Base-by-base conservation (phyloP, 2,888 invertebrate species). In the Ormia ochracea region DNA sequence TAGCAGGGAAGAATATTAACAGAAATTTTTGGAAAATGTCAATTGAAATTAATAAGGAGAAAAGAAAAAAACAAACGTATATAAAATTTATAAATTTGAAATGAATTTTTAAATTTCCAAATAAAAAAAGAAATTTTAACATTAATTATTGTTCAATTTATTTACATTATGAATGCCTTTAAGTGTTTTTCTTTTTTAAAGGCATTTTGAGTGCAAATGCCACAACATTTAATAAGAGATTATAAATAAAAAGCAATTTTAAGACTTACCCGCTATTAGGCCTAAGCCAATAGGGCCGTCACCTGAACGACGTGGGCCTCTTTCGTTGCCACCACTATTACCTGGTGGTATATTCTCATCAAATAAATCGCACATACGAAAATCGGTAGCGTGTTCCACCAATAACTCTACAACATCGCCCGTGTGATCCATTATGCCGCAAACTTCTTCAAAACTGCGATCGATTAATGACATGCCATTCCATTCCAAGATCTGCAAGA, bases 401-500 rank as follows among this genome's bases (percentile, higher is more conserved):
- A 96, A 91, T 78, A 98, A 90, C 86, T 98, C 97, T 1, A 96
- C 96, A 78, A 93, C 92, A 88, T 97, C 97, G 1, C 96, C 95
- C 36, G 95, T 94, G 74, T 94, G 93, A 89, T 96, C 96, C 92
- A 97, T 94, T 84, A 97, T 96, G 75, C 95, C 94, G 87, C 95
- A 94, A 41, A 97, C 96, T 89, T 98, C 97, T 89, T 98, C 98
- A 88, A 97, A 98, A 83, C 96, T 97, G 83, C 96, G 94, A 90
- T 97, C 97, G 58, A 95, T 94, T 78, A 98, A 91, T 0, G 96
- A 94, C 78, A 96, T 93, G 0, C 97, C 96, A 82, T 95, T 94
- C 97, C 98, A 98, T 89, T 97, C 96, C 80, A 98, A 90, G 68
- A 98, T 96, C 94, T 94, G 72, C 1, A 78, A 78, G 54, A 28